Evolutionary conservation across 2,888 invertebrate genomes (phyloP).

Genomic region (Sepiola atlantica): DNA sequence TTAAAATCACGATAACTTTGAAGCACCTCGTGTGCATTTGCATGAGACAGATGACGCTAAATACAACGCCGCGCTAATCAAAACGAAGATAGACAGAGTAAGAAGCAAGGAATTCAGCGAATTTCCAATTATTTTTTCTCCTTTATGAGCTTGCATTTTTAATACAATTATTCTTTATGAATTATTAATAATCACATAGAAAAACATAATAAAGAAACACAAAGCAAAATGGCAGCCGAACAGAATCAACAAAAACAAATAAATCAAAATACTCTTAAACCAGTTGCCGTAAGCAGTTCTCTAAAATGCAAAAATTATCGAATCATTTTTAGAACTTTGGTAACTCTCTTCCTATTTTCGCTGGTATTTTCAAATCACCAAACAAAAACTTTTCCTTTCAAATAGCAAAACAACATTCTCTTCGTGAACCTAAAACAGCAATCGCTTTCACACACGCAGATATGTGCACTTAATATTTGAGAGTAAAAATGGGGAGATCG

Average conservation of each 20-base stretch:
- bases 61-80: not conserved
- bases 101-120: not conserved
- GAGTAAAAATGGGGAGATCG: not conserved
- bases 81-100: not conserved
- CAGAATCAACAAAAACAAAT: not conserved
- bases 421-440: not conserved
- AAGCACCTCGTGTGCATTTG: not conserved
- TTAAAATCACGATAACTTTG: not conserved
- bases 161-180: conserved; percentile 21
- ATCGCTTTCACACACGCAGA: not conserved
- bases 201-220: not conserved
- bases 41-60: not conserved
- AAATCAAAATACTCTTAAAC: not conserved
- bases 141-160: not conserved
- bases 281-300: not conserved
- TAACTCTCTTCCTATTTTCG: not conserved
- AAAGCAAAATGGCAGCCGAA: not conserved
- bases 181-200: not conserved
- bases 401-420: not conserved
- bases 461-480: not conserved
- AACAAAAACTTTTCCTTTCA: not conserved
- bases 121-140: conserved; percentile 18
- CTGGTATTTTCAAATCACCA: not conserved
- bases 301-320: not conserved
- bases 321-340: not conserved